phyloP scores from a whole-genome alignment of 2,888 invertebrate genomes.

The Scrobipalpa atriplicella region DNA sequence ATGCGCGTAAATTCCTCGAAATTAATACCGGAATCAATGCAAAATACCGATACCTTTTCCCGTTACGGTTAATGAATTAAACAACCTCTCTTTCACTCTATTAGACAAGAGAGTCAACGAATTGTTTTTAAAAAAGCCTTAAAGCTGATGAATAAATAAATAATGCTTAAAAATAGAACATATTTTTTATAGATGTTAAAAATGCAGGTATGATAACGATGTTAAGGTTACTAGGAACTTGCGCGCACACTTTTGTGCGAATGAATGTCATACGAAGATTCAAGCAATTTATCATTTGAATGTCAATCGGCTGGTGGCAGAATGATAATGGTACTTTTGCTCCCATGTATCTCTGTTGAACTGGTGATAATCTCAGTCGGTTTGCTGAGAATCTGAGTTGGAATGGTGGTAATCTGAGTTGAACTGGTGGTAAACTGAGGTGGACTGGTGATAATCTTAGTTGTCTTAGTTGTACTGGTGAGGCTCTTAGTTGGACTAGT shows the following conservation, averaged over 20 bases:
- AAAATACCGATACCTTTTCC: no score
- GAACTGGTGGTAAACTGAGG: not conserved
- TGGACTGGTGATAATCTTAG: not conserved
- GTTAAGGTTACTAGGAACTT: not conserved
- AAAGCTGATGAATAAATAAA: no score
- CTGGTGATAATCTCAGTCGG: not conserved
- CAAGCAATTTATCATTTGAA: not conserved
- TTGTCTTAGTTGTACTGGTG: not conserved
- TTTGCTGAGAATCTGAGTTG: no score
- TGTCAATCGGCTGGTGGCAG: slow-evolving; percentile 73
- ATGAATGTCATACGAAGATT: not conserved
- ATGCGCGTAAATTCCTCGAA: not conserved
- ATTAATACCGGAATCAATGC: no score
- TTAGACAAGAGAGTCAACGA: no score
- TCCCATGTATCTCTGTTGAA: not conserved
- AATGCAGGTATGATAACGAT: no score
- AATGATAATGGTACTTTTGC: slow-evolving; percentile 62
- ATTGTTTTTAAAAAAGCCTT: not conserved
- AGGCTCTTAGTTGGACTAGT: not conserved
- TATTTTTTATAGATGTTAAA: not conserved
- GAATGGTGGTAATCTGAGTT: no score
- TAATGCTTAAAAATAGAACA: not conserved
- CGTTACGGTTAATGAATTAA: not conserved
- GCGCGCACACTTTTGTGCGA: not conserved
- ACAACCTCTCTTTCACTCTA: no score